Evolutionary conservation across 2,113 vertebrate genomes (phyloP).

Genomic region (Pedionomus torquatus): DNA sequence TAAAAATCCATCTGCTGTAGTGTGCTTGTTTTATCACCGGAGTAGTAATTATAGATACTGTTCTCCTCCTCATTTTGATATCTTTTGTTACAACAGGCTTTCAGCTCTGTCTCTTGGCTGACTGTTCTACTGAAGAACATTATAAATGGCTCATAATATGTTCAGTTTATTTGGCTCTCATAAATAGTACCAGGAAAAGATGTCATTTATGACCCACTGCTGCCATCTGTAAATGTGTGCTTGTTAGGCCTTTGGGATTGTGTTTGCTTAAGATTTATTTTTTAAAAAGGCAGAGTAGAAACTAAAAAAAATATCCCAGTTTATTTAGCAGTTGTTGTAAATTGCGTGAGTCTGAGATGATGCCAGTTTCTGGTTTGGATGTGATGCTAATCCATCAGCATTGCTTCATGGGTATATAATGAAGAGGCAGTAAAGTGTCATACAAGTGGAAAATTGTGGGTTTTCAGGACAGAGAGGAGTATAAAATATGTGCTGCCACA

Average conservation of each 20-base stretch:
- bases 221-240: slow-evolving; percentile 31
- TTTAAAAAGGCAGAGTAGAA: neutral
- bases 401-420: neutral
- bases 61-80: slow-evolving; percentile 33
- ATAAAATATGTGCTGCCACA: neutral
- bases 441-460: neutral
- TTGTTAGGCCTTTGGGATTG: slow-evolving; percentile 3
- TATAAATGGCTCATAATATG: slow-evolving; percentile 40
- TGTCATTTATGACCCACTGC: slow-evolving; percentile 31
- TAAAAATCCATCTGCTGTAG: slow-evolving; percentile 47
- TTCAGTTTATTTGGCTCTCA: slow-evolving; percentile 23
- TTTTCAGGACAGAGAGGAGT: neutral
- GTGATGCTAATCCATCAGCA: neutral
- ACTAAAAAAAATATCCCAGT: slow-evolving; percentile 1
- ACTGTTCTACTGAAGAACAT: slow-evolving; percentile 9
- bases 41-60: slow-evolving; percentile 25
- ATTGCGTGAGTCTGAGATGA: neutral
- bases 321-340: slow-evolving; percentile 28
- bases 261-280: slow-evolving; percentile 24
- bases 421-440: slow-evolving; percentile 34
- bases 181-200: slow-evolving; percentile 48
- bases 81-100: slow-evolving; percentile 61
- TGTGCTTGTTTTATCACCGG: slow-evolving; percentile 45
- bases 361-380: slow-evolving; percentile 30
- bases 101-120: slow-evolving; percentile 35